phyloP scores from a whole-genome alignment of 2,888 invertebrate species.

The Dascillus cervinus region DNA sequence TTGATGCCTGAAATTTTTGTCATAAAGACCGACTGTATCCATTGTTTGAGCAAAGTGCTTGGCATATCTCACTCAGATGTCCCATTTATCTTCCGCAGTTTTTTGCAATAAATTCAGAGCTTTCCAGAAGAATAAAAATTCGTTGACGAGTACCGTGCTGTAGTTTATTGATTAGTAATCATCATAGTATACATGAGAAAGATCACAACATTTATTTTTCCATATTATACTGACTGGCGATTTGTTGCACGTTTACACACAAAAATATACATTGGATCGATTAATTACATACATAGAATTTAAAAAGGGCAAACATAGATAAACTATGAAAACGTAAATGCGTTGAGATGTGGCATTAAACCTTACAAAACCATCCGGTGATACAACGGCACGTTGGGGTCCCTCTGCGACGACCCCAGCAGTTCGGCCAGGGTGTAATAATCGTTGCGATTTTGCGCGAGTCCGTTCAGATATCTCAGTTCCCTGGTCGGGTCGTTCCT shows the following conservation, averaged over 20 bases:
- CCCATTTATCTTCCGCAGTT: too few species aligned
- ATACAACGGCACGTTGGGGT: conserved; percentile 51
- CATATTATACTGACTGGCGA: conserved; percentile 38
- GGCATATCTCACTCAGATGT: too few species aligned
- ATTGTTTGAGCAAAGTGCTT: too few species aligned
- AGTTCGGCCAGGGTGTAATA: conserved; percentile 54
- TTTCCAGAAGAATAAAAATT: too few species aligned
- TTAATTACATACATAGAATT: conserved; percentile 14
- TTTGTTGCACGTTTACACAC: conserved; percentile 9
- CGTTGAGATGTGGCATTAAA: conserved; percentile 9
- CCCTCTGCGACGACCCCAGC: conserved; percentile 43
- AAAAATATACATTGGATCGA: conserved; percentile 9
- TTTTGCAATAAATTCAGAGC: too few species aligned
- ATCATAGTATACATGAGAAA: too few species aligned
- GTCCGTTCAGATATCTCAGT: conserved; percentile 35
- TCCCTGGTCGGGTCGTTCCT: conserved; percentile 40
- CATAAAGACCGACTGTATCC: too few species aligned
- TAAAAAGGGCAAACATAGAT: too few species aligned
- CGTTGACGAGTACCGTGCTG: too few species aligned
- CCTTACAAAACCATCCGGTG: conserved; percentile 56
- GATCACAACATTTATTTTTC: neutral
- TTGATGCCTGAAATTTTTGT: too few species aligned
- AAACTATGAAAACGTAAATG: conserved; percentile 10
- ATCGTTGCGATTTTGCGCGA: conserved; percentile 44
- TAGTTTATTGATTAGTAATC: too few species aligned